Evolutionary conservation across 2,797 vertebrate species (phyloP), one percentile per base, ranked within the genome.

Genomic region (Kryptopterus vitreolus): DNA sequence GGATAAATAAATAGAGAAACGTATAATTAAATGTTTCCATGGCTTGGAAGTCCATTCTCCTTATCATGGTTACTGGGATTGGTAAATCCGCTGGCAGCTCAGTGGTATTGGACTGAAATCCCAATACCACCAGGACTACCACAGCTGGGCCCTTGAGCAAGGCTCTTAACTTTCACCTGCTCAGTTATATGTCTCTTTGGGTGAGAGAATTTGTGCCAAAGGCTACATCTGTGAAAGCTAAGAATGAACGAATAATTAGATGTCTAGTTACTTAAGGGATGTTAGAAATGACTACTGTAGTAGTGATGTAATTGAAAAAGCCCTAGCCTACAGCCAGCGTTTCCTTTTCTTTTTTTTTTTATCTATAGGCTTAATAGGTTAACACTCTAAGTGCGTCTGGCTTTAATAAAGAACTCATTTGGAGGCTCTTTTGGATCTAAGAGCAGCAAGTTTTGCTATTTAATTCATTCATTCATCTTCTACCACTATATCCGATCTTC

Each of bases 351-450:
- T 16, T 35, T 24, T 52, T 26, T 71, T 53, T 53, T 72, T 55
- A 72, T 35, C 48, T n/a, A 13, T n/a, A 35, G 12, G 31, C 10
- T 38, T 57, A 15, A 57, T 55, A 22, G 15, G 22, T 58, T 73
- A 38, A 58, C 6, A 53, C 53, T 38, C n/a, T 33, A 73, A 58
- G 33, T 43, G 53, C 38, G 33, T 12, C 53, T 43, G 33, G 22
- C 6, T 58, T 74, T 16, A 73, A 58, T 73, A 26, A 73, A 43
- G n/a, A 33, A 58, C 13, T 43, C 22, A 58, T 74, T 57, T 58
- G 15, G 20, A 38, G 22, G n/a, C 50, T 72, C 16, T 15, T n/a
- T 33, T 3, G 69, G 29, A 55, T 71, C 29, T 71, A 55, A 55
- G 50, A 55, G 12, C 12, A 72, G 31, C n/a, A 3, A 20, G 15